A percentile compares a stretch with the other conserved stretches of the same genome.
These are phyloP conservation scores for Eupithecia pulchellata DNA, from an alignment of 2,888 invertebrate species.

Conservation along the genomic window DNA sequence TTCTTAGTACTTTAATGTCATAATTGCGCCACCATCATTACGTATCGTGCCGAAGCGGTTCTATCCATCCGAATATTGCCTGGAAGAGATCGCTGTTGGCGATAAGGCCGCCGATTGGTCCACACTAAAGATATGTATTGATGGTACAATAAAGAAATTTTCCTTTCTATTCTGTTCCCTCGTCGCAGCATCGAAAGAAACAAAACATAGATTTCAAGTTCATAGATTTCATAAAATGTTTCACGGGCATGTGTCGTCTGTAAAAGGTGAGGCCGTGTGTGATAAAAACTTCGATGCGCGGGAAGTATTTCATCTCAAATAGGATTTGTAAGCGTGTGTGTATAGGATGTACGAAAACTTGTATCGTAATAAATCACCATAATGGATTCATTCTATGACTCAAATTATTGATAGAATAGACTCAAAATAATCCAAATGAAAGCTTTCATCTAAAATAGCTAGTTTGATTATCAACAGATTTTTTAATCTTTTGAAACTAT, in stretches of 20 bases:
- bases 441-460: not conserved
- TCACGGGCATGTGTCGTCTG: constrained; percentile 28
- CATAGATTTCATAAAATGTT: constrained; percentile 27
- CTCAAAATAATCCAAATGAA: not conserved
- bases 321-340: constrained; percentile 69
- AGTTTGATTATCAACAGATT: not conserved
- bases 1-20: too few relatives aligned
- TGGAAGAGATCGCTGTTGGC: too few relatives aligned
- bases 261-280: constrained; percentile 43
- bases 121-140: too few relatives aligned
- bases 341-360: constrained; percentile 53
- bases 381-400: not conserved
- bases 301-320: constrained; percentile 70
- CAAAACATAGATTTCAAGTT: constrained; percentile 28
- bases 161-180: not conserved
- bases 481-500: too few relatives aligned
- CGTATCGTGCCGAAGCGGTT: too few relatives aligned
- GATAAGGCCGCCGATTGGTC: too few relatives aligned
- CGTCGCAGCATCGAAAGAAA: constrained; percentile 1
- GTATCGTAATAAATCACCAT: not conserved
- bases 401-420: not conserved
- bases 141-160: too few relatives aligned
- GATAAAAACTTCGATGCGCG: constrained; percentile 70
- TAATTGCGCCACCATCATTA: too few relatives aligned
- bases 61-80: too few relatives aligned